Percentiles rank a stretch among this genome's conserved stretches.
These are phyloP conservation scores for Lepidochrysops patricia DNA, from an alignment of 2,888 invertebrate species.

Conservation along the genomic window DNA sequence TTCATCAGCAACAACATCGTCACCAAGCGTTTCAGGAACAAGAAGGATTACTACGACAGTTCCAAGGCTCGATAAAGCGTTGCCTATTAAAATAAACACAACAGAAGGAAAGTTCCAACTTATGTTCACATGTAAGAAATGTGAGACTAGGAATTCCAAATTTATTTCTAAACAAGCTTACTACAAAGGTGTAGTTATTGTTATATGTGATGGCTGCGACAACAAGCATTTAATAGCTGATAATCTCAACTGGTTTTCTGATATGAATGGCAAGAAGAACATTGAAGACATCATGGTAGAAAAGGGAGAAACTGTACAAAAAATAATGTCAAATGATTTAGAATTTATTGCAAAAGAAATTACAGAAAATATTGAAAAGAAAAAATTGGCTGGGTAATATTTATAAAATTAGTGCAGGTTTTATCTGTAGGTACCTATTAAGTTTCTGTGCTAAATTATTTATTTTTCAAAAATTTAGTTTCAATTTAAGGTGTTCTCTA, in stretches of 20 bases:
- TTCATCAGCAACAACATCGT: conserved; percentile 39
- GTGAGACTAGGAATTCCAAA: conserved; percentile 83
- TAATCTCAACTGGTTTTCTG: conserved; percentile 95
- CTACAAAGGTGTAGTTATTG: conserved; percentile 91
- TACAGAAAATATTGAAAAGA: conserved; percentile 32
- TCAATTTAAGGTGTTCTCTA: neutral
- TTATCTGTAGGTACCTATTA: neutral
- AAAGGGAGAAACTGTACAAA: conserved; percentile 88
- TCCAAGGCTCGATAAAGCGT: conserved; percentile 37
- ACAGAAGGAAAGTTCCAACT: conserved; percentile 78
- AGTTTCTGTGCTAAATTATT: neutral
- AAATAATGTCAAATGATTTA: conserved; percentile 62
- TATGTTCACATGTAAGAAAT: conserved; percentile 92
- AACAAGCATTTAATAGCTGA: conserved; percentile 97
- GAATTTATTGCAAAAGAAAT: conserved; percentile 64
- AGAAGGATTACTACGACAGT: conserved; percentile 46
- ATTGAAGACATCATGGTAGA: conserved; percentile 92
- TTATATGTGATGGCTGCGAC: conserved; percentile 88
- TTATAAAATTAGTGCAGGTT: neutral
- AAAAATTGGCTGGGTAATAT: conserved; percentile 25
- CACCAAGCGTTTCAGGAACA: conserved; percentile 47
- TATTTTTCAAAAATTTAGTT: neutral
- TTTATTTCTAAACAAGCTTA: conserved; percentile 90
- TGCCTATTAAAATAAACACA: conserved; percentile 35
- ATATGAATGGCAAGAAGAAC: conserved; percentile 84